A percentile compares a stretch with the other conserved stretches of the same genome.
Evolutionary conservation across 1,140 invertebrate species (phyloP).

Genomic region (Penaeus vannamei): DNA sequence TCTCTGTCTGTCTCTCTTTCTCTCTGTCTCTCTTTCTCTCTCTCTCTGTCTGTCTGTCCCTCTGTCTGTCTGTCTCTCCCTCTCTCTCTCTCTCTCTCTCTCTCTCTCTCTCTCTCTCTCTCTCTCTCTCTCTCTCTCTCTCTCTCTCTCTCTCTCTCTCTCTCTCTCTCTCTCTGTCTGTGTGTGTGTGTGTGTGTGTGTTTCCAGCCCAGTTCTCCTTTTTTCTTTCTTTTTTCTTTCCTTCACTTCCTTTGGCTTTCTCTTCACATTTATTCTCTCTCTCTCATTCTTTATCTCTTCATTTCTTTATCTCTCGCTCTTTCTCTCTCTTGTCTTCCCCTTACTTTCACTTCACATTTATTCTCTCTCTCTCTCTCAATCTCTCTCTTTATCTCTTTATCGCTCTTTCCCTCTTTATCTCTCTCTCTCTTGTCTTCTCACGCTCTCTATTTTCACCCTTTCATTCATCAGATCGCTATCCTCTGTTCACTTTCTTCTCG

Average conservation of each 20-base stretch:
- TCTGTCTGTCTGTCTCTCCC: too few relatives aligned
- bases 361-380: background rate
- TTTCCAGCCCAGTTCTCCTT: background rate
- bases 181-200: too few relatives aligned
- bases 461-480: background rate
- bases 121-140: background rate
- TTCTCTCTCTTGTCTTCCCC: background rate
- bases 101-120: background rate
- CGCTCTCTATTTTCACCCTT: background rate
- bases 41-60: too few relatives aligned
- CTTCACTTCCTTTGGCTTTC: background rate
- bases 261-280: background rate
- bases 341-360: background rate
- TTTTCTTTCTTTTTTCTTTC: background rate
- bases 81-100: background rate
- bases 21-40: too few relatives aligned
- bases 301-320: background rate
- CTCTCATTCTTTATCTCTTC: background rate
- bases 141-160: background rate
- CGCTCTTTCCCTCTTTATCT: background rate
- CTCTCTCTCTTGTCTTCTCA: background rate
- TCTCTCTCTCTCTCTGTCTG: background rate
- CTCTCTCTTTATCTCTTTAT: background rate
- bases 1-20: too few relatives aligned
- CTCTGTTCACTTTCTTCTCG: background rate